Conservation (phyloP, 2,888 invertebrate species). For the Augiades crinisus region DNA sequence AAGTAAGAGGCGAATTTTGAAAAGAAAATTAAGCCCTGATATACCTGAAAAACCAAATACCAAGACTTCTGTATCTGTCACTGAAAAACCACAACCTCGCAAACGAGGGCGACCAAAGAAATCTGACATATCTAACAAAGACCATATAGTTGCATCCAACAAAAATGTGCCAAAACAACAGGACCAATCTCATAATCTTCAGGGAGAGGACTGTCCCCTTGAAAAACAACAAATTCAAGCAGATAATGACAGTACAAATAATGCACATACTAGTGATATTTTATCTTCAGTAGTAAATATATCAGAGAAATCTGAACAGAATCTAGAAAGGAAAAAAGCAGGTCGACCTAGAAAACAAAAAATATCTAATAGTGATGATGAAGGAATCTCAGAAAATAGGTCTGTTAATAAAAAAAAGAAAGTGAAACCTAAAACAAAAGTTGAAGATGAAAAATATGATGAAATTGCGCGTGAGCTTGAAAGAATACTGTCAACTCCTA, state of each 20-base stretch:
- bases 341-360: neutral
- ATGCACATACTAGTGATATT: neutral
- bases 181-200: neutral
- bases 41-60: neutral
- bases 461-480: conserved; percentile 14
- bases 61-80: neutral
- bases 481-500: conserved; percentile 14
- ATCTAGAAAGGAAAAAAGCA: neutral
- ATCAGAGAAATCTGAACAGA: too few relatives aligned
- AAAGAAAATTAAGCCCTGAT: neutral
- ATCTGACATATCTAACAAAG: neutral
- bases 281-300: too few relatives aligned
- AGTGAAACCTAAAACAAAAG: neutral
- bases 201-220: too few relatives aligned
- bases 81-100: neutral
- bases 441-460: conserved; percentile 18
- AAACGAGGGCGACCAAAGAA: conserved; percentile 7
- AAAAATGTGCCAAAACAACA: neutral
- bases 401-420: neutral
- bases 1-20: neutral
- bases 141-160: neutral
- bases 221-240: too few relatives aligned
- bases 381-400: neutral
- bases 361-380: neutral
- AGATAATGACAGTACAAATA: neutral